Base-by-base conservation (phyloP, 2,797 vertebrate species). In the Odontamblyopus lacepedii region DNA sequence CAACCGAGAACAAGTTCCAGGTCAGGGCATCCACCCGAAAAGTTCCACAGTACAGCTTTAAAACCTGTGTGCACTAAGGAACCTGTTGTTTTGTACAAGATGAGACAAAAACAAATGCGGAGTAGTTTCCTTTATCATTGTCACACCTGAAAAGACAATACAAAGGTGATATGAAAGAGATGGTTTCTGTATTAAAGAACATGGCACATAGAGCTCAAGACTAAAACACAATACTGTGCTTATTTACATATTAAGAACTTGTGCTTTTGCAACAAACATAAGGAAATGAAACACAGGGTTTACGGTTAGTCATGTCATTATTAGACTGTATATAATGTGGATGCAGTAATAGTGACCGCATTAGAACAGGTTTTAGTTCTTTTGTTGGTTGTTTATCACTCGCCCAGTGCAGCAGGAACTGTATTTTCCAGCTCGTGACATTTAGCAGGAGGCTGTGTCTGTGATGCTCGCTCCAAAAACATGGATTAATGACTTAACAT, bases 121-220 rank as follows among this genome's bases (percentile, higher is more conserved):
- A 67, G 80, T 69, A 70, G 74, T 81, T 82, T 44, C 62, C 67
- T 85, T 85, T 82, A 82, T 78, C 81, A 68, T 75, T 84, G 41
- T 86, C 77, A 72, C 66, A 84, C 71, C 81, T 85, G 78, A 81
- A 78, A 84, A 82, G 63, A 85, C 63, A 86, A 74, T 56, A 83
- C 76, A 90, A 82, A 82, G 70, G 60, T 75, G 63, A 67, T 67
- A 67, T 67, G 65, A 67, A 67, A 67, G 63, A 66, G 16, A 67
- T 67, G 56, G 27, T 19, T 2, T 50, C 44, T 66, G 48, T 67
- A 66, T 51, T 66, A 50, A 66, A 67, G 50, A 67, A 67, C 65
- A 53, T 66, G 38, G 41, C 63, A 65, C 64, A 9, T 53, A 5
- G 11, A 6, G 23, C 26, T 51, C 8, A 64, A 15, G 18, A 59